phyloP scores from a whole-genome alignment of 2,888 invertebrate species.

The Elgonia sp. region DNA sequence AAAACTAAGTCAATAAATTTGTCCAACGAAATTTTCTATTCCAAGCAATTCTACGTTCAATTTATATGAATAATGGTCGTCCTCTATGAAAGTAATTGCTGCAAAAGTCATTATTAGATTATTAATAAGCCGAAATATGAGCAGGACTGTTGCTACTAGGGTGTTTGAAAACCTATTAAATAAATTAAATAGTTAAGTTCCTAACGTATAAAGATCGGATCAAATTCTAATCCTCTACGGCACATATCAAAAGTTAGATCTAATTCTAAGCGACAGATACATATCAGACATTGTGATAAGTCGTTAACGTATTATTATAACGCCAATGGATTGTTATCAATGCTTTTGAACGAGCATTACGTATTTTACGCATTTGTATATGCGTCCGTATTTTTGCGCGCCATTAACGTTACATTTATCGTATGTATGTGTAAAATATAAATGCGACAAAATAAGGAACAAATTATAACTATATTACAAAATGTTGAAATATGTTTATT shows the following conservation, averaged over 20 bases:
- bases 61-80: constrained; percentile 16
- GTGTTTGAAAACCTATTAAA: constrained; percentile 60
- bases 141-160: constrained; percentile 69
- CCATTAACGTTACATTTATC: constrained; percentile 67
- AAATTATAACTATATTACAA: constrained; percentile 56
- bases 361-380: constrained; percentile 68
- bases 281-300: constrained; percentile 76
- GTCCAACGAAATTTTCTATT: constrained; percentile 21
- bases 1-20: constrained; percentile 2
- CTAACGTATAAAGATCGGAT: constrained; percentile 69
- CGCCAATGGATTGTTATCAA: constrained; percentile 75
- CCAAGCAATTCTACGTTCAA: background rate
- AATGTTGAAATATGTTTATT: constrained; percentile 61
- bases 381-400: constrained; percentile 70
- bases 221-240: constrained; percentile 74
- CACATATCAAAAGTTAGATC: constrained; percentile 76
- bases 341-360: constrained; percentile 69
- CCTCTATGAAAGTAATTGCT: constrained; percentile 27
- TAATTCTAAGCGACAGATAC: constrained; percentile 72
- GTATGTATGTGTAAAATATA: constrained; percentile 54
- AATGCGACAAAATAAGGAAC: constrained; percentile 44
- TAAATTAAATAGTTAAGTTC: constrained; percentile 75
- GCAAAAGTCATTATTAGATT: constrained; percentile 30
- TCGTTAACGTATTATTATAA: constrained; percentile 75
- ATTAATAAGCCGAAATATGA: constrained; percentile 12